Evolutionary conservation across 2,888 invertebrate genomes (phyloP), one percentile per base, ranked within the genome.

Genomic region (Geotrupes spiniger): DNA sequence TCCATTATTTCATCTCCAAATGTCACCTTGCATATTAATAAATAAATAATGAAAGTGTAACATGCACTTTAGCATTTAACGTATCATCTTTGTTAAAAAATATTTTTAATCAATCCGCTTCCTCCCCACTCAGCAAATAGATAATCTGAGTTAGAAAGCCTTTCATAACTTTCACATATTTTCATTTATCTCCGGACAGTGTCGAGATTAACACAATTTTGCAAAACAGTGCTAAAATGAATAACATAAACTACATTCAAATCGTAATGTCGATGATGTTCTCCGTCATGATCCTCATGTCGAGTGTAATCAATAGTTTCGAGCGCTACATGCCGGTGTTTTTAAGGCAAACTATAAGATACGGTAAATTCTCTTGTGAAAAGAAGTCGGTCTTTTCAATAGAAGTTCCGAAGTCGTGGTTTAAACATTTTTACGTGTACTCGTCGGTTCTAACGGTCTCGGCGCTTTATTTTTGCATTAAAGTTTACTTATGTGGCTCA

Each of bases 381-480:
- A 79, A 79, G 1, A 66, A 73, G 11, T 60, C 71, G 47, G 56
- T 61, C 1, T 31, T 76, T 1, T 58, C 79, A 14, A 16, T 82
- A 11, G 86, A 89, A 69, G 76, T 90, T 36, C 90, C 90, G 0
- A 92, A 91, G 71, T 77, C 84, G 36, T 88, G 84, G 78, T 92
- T 90, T 63, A 78, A 75, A 59, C 92, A 92, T 72, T 92, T 91
- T 65, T 92, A 92, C 67, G 65, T 83, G 4, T 84, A 85, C 63
- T 84, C 89, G 0, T 74, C 81, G 1, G 56, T 82, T 16, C 76
- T 81, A 59, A 80, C 83, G 42, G 65, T 69, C n/a, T 46, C 69
- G 1, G 70, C 76, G 11, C 67, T 84, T 9, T 53, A 70, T n/a
- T 71, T 82, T 26, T 69, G 80, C 56, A 56, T 77, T 27, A 56